Base-by-base conservation (phyloP, 2,888 invertebrate species). In the Drosophila sordidula region DNA sequence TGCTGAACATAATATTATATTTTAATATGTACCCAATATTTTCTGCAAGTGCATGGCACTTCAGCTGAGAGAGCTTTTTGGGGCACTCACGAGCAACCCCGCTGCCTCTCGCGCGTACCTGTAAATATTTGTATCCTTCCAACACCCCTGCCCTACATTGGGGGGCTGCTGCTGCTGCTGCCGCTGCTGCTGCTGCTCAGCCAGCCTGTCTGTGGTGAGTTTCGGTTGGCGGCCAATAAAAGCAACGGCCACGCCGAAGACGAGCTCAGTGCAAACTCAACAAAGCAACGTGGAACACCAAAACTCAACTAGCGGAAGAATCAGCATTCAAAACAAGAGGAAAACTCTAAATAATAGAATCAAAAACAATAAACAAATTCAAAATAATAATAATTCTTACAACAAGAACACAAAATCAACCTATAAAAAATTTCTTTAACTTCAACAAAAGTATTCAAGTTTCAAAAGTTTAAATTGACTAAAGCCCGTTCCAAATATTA, bases 221-320 rank as follows among this genome's bases (percentile, higher is more conserved):
- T 82, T 71, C 56, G 11, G 38, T 57, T 66, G 74, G 66, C 73
- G 68, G 81, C 87, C 89, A 87, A 88, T 88, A 89, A 87, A 89
- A 84, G 77, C 75, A 58, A 64, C 49, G 22, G 73, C 45, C 67
- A 52, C 58, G 65, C 70, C 69, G 63, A 69, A 71, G 57, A 57
- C 45, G 22, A 64, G 79, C 82, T 86, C 90, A 89, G 89, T 90
- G 74, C 47, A 65, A 82, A 88, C 72, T 77, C 87, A 86, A 79
- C 86, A 61, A 78, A 74, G 61, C 73, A 76, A 75, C 81, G 76
- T 78, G 75, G 41, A 72, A 85, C 81, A 84, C 71, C 80, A 63
- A 18, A 62, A 62, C 56, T 45, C 12, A 56, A 72, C 44, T 18
- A 45, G 46, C 44, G 67, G 26, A 46, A 42, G n/a, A 62, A 71